Conservation (phyloP, 1,140 invertebrate genomes). For the Dendrolimus kikuchii region DNA sequence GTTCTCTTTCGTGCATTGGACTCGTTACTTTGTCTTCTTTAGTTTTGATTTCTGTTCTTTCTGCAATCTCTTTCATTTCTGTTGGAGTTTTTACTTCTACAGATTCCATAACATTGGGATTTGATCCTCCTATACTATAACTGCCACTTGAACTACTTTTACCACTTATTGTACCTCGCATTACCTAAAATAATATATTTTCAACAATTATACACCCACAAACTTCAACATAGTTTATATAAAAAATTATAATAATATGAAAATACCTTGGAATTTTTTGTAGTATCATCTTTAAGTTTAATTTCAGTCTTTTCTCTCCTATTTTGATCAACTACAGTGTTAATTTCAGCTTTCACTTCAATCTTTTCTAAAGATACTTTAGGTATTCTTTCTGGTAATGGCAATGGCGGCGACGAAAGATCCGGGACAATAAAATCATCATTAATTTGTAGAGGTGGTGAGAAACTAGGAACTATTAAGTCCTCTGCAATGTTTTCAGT, state of each 20-base stretch:
- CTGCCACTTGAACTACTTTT: conserved; percentile 80
- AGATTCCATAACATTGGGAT: conserved; percentile 66
- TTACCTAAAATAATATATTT: conserved; percentile 11
- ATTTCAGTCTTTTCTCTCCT: conserved; percentile 65
- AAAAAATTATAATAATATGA: background rate
- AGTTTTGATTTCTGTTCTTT: conserved; percentile 37
- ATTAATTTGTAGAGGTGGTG: conserved; percentile 62
- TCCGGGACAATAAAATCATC: conserved; percentile 69
- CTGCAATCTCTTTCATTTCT: conserved; percentile 38
- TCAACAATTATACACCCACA: background rate
- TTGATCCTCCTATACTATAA: conserved; percentile 75
- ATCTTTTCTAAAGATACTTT: conserved; percentile 50
- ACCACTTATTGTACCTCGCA: conserved; percentile 58
- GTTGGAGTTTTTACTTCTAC: conserved; percentile 35
- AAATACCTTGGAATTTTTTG: conserved; percentile 41
- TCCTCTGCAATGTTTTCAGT: conserved; percentile 77
- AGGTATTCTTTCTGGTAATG: conserved; percentile 56
- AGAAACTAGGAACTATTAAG: conserved; percentile 72
- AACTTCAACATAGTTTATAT: background rate
- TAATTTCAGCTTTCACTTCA: conserved; percentile 60
- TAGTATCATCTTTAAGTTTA: conserved; percentile 44
- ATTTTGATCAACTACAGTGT: conserved; percentile 35
- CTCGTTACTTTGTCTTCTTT: conserved; percentile 32
- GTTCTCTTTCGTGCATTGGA: conserved; percentile 38
- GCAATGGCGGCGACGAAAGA: conserved; percentile 58